Base-by-base conservation (phyloP, 92 coral and sea anemone species). In the Heliopora coerulea region DNA sequence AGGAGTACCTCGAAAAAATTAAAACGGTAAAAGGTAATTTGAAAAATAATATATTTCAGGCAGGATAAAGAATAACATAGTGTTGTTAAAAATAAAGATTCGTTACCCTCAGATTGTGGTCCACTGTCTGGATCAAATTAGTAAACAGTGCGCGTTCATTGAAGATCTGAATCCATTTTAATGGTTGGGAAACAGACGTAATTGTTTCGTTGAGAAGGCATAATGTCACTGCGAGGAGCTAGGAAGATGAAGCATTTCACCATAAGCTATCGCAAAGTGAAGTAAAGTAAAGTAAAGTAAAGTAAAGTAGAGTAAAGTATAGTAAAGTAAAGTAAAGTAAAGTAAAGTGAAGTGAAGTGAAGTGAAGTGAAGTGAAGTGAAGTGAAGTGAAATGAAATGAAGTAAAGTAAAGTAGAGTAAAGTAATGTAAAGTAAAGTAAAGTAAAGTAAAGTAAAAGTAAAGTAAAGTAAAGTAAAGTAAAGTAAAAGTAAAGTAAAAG, bases 81-180 rank as follows among this genome's bases (percentile, higher is more conserved):
- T 24, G 5, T n/a, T 12, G 12, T 3, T n/a, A 15, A 20, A 25
- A 17, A 25, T 21, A 58, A 3, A 27, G 33, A 58, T 25, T 10
- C 27, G 20, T 24, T 80, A 92, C 98, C 98, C 85, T 87, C 58
- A 93, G 87, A 59, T 91, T 88, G 61, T 85, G 75, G 68, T 90
- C 95, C 46, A 93, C 70, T 2, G 91, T 89, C 62, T 87, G 96
- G 9, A 93, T 85, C 20, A 93, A 75, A 0, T 96, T 90, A 5
- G 96, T 88, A 72, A 93, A 93, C 80, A 93, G 88, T 80, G 93
- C 96, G 88, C 90, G 98, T 81, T 93, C 98, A 79, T 89, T 87
- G 12, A 93, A 86, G 15, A 93, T 91, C 37, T 91, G 95, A 23
- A 89, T 80, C 98, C 98, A 93, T 88, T 93, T 96, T 62, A 90